Evolutionary conservation across 1,140 invertebrate species (phyloP), one percentile per base, ranked within the genome.

Genomic region (Battus philenor): DNA sequence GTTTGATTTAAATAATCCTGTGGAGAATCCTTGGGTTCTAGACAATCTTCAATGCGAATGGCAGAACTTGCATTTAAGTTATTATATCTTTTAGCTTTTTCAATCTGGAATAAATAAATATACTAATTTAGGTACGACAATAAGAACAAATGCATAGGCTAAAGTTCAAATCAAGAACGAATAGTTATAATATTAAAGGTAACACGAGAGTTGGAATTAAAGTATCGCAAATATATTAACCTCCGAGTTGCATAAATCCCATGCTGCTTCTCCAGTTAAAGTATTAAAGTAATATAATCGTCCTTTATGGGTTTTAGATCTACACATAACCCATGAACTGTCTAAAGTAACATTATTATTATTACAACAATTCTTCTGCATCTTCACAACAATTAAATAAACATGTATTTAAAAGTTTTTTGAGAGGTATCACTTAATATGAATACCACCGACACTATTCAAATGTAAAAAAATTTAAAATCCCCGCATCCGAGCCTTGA

Each of bases 1-100:
- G 2, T 13, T 24, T 48, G 15, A 38, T 4, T 32, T 36, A 11
- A 27, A 43, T 27, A 6, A 46, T 50, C 38, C 45, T 50, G 52
- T 30, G 74, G 74, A 26, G 69, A 62, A 6, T 60, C 58, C 12
- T 44, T 47, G 13, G 74, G 74, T 50, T 78, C 74, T 29, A 63
- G 70, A 43, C 52, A 69, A 17, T 50, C 36, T 16, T 51, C 30
- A n/a, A 50, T 49, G 29, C 18, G 29, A 41, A 45, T 47, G 9
- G 33, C 63, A 44, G 31, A 13, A 17, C 13, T 54, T 47, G 38
- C 34, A 47, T 29, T 31, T 41, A 51, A 41, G 58, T 59, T 20
- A 26, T 46, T 33, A 50, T 55, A 20, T n/a, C n/a, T n/a, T n/a
- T 62, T 50, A 4, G 57, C 66, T 47, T 68, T 69, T 44, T 68